Base-by-base conservation (phyloP, 2,797 vertebrate species). In the Lepilemur septentrionalis region DNA sequence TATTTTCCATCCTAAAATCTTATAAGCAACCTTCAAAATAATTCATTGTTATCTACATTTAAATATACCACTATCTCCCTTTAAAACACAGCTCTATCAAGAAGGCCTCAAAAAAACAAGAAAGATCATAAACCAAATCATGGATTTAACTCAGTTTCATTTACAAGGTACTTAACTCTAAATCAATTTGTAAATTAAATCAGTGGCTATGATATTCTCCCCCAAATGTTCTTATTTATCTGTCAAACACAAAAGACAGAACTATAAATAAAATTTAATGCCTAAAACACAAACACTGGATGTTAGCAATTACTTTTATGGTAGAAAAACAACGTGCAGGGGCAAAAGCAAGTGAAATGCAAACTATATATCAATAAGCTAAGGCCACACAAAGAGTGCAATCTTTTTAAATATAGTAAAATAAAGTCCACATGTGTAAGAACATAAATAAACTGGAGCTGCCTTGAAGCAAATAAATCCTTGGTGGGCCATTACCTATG, bases 391-490 rank as follows among this genome's bases (percentile, higher is more conserved):
- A 69, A 78, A 89, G 18, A 88, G 25, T 1, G 79, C 35, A 35
- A 30, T 59, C 73, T 61, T 30, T 13, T 94, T 93, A 93, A 96
- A n/a, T 50, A 79, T 7, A 48, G 13, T 48, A 93, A 86, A 96
- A 96, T 96, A 48, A 61, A 96, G 55, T 81, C 61, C 93, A 93
- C 75, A 92, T 70, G 43, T 35, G 2, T 86, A 83, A 97, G 5
- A 55, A 23, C 17, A 73, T 8, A 0, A 41, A 52, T 76, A 57
- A 25, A 17, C 93, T 59, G 35, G 95, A 84, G 41, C 41, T 87
- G n/a, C 67, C 94, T 57, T 97, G 83, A 97, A 97, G 96, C 65
- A 96, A 86, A 84, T 52, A 97, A 95, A 97, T 95, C 94, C 32
- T 87, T 79, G 55, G 73, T 92, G 85, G 93, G 86, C 83, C 97